Evolutionary conservation across 2,888 invertebrate genomes (phyloP), one percentile per base, ranked within the genome.

Genomic region (Galerucella nymphaeae): DNA sequence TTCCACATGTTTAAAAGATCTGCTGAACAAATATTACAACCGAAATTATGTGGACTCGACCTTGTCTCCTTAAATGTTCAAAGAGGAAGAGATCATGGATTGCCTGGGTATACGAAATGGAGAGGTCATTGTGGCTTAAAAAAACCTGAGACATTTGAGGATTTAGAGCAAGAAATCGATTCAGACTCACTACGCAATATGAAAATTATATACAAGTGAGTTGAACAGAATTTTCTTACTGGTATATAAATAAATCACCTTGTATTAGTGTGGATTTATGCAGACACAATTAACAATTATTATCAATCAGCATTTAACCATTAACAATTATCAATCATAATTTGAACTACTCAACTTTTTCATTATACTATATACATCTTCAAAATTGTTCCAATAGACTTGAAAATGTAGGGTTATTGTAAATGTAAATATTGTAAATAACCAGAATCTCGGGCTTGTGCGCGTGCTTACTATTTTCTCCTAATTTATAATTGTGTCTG

Each of bases 41-140:
- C 71, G 58, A 85, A 88, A 0, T 87, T 90, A 0, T 93, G 92
- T 79, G 96, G 96, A 0, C 87, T 96, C 71, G 96, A 97, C 88
- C 87, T 96, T 81, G 94, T 96, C 0, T 93, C 96, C 0, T 88
- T 96, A 75, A 96, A 96, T 86, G 94, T 97, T 80, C 96, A 97
- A 86, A 90, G 96, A 48, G 96, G 96, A 0, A 87, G 96, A 1
- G 96, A 97, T 88, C 96, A 96, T 84, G 96, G 96, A 0, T 87
- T 97, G 71, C 93, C 94, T 0, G 87, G 93, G 0, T 97, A 96
- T 86, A 90, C 91, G 0, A 89, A 89, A 45, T 96, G 94, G 92
- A 88, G 96, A 64, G 88, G 91, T 70, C 90, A 92, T 82, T 97
- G 97, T 80, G 92, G 93, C 0, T 87, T 96, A 59, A 84, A 89